phyloP scores from a whole-genome alignment of 2,113 vertebrate genomes.

The Circaetus cinerascens region DNA sequence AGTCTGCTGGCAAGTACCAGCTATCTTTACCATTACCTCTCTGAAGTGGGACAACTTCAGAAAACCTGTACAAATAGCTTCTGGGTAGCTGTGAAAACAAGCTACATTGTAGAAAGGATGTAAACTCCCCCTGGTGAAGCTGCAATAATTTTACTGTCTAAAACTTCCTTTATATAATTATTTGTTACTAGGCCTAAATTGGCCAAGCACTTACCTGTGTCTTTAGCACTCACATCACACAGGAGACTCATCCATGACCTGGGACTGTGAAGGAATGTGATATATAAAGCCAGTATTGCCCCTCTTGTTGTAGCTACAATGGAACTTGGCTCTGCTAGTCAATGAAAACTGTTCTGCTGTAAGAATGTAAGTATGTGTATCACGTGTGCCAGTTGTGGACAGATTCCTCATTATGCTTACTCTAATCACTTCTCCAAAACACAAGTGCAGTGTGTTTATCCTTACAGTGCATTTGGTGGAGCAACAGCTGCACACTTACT shows the following conservation, averaged over 20 bases:
- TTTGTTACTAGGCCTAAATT: background rate
- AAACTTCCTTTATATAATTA: background rate
- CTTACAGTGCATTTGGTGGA: background rate
- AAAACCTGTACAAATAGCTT: background rate
- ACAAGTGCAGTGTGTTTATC: background rate
- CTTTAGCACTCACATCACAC: background rate
- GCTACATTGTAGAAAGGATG: background rate
- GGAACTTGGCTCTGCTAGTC: background rate
- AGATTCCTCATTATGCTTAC: background rate
- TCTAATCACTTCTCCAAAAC: background rate
- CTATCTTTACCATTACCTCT: background rate
- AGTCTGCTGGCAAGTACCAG: background rate
- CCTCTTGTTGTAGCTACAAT: background rate
- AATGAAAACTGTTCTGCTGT: background rate
- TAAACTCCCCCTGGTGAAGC: background rate
- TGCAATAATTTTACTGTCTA: background rate
- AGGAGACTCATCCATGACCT: background rate
- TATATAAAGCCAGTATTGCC: background rate
- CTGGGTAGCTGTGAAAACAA: background rate
- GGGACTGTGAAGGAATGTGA: background rate
- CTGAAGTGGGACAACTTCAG: background rate
- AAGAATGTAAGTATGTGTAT: background rate
- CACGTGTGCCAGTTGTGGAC: rapidly evolving
- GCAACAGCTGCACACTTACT: background rate
- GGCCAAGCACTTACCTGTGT: background rate